phyloP scores from a whole-genome alignment of 1,140 invertebrate genomes.

The Drosophila subpulchrella region DNA sequence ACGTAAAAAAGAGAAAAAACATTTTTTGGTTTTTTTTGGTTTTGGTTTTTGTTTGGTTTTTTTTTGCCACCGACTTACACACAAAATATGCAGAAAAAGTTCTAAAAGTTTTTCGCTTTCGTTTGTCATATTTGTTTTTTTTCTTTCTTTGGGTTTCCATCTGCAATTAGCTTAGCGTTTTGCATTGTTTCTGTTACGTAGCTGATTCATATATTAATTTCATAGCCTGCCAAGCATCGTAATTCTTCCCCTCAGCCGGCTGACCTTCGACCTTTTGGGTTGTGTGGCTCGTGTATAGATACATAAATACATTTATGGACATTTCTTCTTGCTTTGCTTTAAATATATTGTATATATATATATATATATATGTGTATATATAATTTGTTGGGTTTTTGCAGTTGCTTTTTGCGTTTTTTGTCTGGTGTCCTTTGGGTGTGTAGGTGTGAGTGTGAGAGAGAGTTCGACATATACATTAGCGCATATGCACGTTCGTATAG shows the following conservation, averaged over 20 bases:
- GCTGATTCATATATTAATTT: slow-evolving; percentile 45
- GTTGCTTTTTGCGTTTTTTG: slow-evolving; percentile 38
- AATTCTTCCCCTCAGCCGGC: slow-evolving; percentile 7
- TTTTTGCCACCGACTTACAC: slow-evolving; percentile 49
- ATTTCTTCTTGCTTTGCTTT: slow-evolving; percentile 75
- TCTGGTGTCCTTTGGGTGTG: slow-evolving; percentile 38
- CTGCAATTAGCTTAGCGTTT: slow-evolving; percentile 51
- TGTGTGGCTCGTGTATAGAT: slow-evolving; percentile 74
- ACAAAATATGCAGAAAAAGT: slow-evolving; percentile 63
- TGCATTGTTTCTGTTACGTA: slow-evolving; percentile 50
- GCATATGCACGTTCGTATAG: slow-evolving; percentile 60
- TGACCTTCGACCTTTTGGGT: slow-evolving; percentile 30
- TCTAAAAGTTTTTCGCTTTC: slow-evolving; percentile 57
- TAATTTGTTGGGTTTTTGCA: slow-evolving; percentile 48
- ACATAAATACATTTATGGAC: slow-evolving; percentile 82
- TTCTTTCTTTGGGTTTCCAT: slow-evolving; percentile 15
- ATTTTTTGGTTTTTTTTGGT: slow-evolving; percentile 9
- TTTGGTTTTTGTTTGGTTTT: slow-evolving; percentile 14
- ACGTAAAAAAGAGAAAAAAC: slow-evolving; percentile 52
- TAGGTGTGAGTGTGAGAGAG: slow-evolving; percentile 23
- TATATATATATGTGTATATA: slow-evolving; percentile 51
- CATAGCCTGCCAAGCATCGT: slow-evolving; percentile 39
- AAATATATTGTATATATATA: slow-evolving; percentile 70
- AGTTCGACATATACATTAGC: slow-evolving; percentile 34
- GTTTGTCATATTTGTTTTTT: slow-evolving; percentile 10